Conservation (phyloP, 2,797 vertebrate genomes). For the Chloroceryle inda region DNA sequence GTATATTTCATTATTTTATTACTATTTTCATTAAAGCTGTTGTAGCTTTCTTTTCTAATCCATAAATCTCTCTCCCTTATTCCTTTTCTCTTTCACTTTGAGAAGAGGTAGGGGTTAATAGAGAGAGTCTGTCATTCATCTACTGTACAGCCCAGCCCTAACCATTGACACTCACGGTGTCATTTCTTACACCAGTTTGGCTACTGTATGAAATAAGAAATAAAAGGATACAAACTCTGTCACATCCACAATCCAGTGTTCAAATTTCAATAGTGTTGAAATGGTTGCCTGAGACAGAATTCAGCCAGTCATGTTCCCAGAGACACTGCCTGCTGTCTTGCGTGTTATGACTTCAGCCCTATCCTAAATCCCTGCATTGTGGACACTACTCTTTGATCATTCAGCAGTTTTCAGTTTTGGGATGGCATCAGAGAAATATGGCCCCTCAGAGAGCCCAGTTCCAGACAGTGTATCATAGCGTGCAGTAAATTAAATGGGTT, state of each 20-base stretch:
- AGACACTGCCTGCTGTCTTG: neutral
- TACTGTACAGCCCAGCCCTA: neutral
- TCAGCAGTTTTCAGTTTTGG: neutral
- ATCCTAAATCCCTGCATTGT: neutral
- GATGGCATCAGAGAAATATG: neutral
- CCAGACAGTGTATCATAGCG: neutral
- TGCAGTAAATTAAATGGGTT: slow-evolving; percentile 10
- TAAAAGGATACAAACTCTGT: neutral
- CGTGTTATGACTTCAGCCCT: neutral
- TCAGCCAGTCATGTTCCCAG: neutral
- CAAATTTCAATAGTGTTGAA: neutral
- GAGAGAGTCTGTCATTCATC: no score
- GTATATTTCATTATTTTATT: no score
- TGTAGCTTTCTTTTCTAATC: no score
- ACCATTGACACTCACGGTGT: neutral
- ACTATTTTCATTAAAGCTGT: no score
- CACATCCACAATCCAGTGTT: neutral
- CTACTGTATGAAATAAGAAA: neutral
- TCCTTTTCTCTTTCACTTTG: no score
- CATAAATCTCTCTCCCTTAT: no score
- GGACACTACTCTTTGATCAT: neutral
- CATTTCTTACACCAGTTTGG: neutral
- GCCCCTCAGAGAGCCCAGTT: neutral
- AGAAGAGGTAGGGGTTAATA: no score
- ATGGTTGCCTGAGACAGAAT: neutral